Conservation (phyloP, 2,888 invertebrate genomes). For the Falcaria lacertinaria region DNA sequence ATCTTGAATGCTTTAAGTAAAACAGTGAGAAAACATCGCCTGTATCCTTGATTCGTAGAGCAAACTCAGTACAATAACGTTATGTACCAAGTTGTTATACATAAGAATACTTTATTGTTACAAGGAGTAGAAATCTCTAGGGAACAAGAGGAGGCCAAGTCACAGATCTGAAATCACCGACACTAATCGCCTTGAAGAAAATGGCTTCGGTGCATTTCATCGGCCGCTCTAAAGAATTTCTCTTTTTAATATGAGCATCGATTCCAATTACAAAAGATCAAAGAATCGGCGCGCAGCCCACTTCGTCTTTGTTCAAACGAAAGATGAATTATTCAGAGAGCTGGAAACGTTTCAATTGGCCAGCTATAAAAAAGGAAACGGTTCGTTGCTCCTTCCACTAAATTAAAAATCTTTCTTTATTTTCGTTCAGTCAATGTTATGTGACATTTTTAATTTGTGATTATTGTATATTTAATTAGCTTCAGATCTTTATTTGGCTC, state of each 20-base stretch:
- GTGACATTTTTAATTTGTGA: slow-evolving; percentile 39
- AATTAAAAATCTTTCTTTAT: slow-evolving; percentile 74
- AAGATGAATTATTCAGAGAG: slow-evolving; percentile 80
- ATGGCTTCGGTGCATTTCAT: slow-evolving; percentile 76
- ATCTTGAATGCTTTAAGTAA: too few relatives aligned
- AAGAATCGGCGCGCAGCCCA: slow-evolving; percentile 79
- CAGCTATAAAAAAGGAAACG: slow-evolving; percentile 78
- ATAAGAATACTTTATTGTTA: slow-evolving; percentile 10
- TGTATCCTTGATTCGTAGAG: too few relatives aligned
- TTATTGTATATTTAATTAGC: slow-evolving; percentile 16
- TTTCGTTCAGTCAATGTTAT: slow-evolving; percentile 60
- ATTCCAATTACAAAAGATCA: slow-evolving; percentile 81
- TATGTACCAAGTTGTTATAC: too few relatives aligned
- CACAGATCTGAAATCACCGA: slow-evolving; percentile 53
- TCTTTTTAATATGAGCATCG: slow-evolving; percentile 80
- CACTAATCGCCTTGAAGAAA: slow-evolving; percentile 68
- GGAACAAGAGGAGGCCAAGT: slow-evolving; percentile 21
- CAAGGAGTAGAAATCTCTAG: slow-evolving; percentile 11
- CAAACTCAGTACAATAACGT: too few relatives aligned
- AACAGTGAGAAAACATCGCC: too few relatives aligned
- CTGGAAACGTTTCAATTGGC: slow-evolving; percentile 80
- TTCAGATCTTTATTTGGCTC: neutral
- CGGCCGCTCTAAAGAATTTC: slow-evolving; percentile 67
- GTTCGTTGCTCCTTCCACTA: slow-evolving; percentile 78
- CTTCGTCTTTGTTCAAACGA: slow-evolving; percentile 80